Conservation (phyloP, 2,797 vertebrate genomes). For the Allenopithecus nigroviridis region DNA sequence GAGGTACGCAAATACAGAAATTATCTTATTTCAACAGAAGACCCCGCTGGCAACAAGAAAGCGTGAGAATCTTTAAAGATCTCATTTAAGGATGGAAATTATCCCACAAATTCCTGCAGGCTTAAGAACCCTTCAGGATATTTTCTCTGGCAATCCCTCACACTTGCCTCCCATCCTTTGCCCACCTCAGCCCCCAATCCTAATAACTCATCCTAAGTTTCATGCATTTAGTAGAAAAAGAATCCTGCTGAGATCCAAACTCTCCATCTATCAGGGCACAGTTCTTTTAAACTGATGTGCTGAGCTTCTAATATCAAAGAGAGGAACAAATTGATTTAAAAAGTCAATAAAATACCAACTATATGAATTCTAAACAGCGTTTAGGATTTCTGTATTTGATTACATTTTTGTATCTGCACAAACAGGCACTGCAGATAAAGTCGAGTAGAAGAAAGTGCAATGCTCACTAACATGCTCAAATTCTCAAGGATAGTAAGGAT, state of each 20-base stretch:
- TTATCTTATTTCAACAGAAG: constrained; percentile 43
- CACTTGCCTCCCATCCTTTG: not conserved
- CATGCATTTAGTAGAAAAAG: not conserved
- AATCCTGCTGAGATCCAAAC: constrained; percentile 22
- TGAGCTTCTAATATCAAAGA: constrained; percentile 43
- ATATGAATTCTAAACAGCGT: not conserved
- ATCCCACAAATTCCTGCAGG: constrained; percentile 54
- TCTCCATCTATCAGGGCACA: not conserved
- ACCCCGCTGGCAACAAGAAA: constrained; percentile 69
- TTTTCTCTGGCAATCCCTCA: constrained; percentile 27
- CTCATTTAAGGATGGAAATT: constrained; percentile 71
- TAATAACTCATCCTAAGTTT: not conserved
- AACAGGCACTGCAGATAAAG: not conserved
- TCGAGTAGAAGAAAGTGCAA: not conserved
- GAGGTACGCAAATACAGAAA: constrained; percentile 17
- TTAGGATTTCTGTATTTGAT: constrained; percentile 2
- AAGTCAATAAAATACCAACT: constrained; percentile 44
- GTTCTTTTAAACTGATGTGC: constrained; percentile 39
- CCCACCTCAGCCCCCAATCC: not conserved
- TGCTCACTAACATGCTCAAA: too few species aligned
- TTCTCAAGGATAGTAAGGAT: too few species aligned
- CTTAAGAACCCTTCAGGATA: constrained; percentile 27
- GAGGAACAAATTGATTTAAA: constrained; percentile 48
- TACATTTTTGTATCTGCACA: not conserved
- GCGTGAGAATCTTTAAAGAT: constrained; percentile 77